Evolutionary conservation across 2,888 invertebrate genomes (phyloP), one percentile per base, ranked within the genome.

Genomic region (Dromius quadrimaculatus): DNA sequence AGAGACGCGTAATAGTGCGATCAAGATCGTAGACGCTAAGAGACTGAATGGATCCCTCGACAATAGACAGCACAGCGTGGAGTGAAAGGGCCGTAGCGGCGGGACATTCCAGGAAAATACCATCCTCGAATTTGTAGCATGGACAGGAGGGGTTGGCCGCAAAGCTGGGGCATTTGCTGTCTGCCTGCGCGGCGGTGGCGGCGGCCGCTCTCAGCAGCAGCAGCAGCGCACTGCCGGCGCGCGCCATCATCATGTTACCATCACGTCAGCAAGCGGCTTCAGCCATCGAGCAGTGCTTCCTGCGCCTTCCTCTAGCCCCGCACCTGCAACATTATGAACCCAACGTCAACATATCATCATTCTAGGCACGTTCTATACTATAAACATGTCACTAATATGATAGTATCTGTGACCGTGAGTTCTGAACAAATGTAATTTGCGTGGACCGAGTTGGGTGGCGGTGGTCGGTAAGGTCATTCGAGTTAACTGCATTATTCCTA

Each of bases 121-220:
- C 95, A 85, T 94, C 94, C 83, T 94, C 94, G 83, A 95, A 93
- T 82, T 93, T 93, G 86, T 94, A 95, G 84, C 95, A 96, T 3
- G 94, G 93, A 82, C 95, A 96, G 75, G 91, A 90, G 41, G 92
- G 91, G 82, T 90, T 92, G 77, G 90, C 89, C 78, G 90, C 87
- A 78, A 90, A 86, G 79, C 89, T 90, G 72, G 92, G 92, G 81
- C 93, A 93, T 79, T 90, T 82, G 74, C 81, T 80, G 75, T 78
- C 77, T 36, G 72, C 13, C 11, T 47, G 62, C 19, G 47, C 19
- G 34, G 22, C 38, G 32, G 34, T 23, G 72, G 75, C 75, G 66
- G 79, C 76, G 41, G 79, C 75, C 57, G 80, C 74, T 71, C 76
- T 76, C 74, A 77, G 77, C 75, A 78, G 72, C 73, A 77, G 73